Conservation (phyloP, 2,113 vertebrate genomes). For the Labrus mixtus region DNA sequence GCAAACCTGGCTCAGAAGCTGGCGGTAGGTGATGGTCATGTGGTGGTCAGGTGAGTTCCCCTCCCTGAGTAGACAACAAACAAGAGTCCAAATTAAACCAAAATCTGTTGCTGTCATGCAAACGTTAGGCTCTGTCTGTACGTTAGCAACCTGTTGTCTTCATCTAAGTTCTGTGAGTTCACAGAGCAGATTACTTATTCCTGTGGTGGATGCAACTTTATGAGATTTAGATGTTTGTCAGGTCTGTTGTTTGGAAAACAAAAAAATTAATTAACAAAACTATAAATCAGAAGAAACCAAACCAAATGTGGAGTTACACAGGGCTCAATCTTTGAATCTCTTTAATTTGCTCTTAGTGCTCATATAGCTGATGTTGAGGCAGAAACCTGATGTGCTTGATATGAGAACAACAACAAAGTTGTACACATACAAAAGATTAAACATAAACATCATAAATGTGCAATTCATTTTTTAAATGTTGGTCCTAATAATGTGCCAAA, state of each 20-base stretch:
- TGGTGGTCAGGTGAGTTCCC: conserved; percentile 84
- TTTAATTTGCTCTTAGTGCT: not conserved
- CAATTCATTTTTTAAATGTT: no score
- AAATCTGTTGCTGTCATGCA: conserved; percentile 12
- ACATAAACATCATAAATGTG: no score
- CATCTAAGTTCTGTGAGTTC: conserved; percentile 9
- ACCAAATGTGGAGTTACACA: not conserved
- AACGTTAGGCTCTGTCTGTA: not conserved
- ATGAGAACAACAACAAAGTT: no score
- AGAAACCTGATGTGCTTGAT: no score
- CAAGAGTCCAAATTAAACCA: not conserved
- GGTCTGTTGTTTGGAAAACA: conserved; percentile 32
- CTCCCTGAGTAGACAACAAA: conserved; percentile 76
- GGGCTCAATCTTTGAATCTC: not conserved
- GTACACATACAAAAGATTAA: no score
- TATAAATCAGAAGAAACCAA: conserved; percentile 1
- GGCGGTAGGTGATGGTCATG: conserved; percentile 80
- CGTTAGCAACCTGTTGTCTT: not conserved
- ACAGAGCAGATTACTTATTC: conserved; percentile 47
- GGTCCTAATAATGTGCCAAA: no score
- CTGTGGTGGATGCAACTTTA: conserved; percentile 35
- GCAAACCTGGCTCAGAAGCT: conserved; percentile 85
- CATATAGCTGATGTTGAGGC: not conserved
- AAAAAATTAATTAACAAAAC: not conserved
- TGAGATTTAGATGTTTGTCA: conserved; percentile 62